Percentiles rank a stretch among this genome's conserved stretches.
Evolutionary conservation across 2,888 invertebrate genomes (phyloP).

Genomic region (Macrophya alboannulata): DNA sequence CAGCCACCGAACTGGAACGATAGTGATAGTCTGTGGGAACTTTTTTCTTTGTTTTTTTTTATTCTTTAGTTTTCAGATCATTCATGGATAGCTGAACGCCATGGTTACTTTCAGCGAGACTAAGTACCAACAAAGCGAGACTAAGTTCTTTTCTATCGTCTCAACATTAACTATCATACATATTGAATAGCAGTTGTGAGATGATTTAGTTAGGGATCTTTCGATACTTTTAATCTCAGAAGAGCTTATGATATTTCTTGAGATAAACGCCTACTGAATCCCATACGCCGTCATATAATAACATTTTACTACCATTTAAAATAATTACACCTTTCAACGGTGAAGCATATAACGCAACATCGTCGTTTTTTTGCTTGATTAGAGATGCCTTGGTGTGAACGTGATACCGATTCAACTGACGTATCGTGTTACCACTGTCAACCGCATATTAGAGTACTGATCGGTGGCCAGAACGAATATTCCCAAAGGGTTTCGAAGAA

Average conservation of each 20-base stretch:
- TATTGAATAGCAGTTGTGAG: not conserved
- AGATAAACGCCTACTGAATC: not conserved
- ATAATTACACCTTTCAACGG: constrained; percentile 12
- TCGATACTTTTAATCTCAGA: not conserved
- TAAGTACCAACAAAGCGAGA: constrained; percentile 42
- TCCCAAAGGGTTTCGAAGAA: not conserved
- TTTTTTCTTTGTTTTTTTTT: not conserved
- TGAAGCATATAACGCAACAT: not conserved
- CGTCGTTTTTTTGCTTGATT: not conserved
- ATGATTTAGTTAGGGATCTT: not conserved
- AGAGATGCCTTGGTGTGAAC: not conserved
- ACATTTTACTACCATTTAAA: constrained; percentile 15
- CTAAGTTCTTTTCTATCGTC: constrained; percentile 17
- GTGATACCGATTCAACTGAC: not conserved
- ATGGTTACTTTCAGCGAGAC: not conserved
- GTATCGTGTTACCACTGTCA: not conserved
- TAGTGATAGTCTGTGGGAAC: constrained; percentile 40
- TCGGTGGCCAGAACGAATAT: constrained; percentile 14
- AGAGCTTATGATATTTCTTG: not conserved
- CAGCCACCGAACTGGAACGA: constrained; percentile 43
- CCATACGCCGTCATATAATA: not conserved
- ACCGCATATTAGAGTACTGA: not conserved
- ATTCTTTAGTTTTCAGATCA: not conserved
- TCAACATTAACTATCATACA: not conserved
- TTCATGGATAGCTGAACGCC: constrained; percentile 2